Percentiles rank a stretch among this genome's conserved stretches.
phyloP scores from a whole-genome alignment of 2,888 invertebrate genomes.

The Caenorhabditis sulstoni region DNA sequence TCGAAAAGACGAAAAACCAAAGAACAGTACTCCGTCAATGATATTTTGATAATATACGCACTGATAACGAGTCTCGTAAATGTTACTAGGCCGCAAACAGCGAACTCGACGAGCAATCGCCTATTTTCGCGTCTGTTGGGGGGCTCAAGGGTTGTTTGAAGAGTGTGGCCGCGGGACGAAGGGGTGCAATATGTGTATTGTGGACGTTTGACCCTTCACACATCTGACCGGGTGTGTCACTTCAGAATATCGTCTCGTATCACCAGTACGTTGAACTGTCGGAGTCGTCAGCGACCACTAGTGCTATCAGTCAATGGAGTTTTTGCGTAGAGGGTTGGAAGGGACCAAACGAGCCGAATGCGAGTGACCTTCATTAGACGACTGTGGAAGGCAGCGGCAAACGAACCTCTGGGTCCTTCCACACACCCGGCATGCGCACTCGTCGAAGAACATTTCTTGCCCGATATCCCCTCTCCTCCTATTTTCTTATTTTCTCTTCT shows the following conservation, averaged over 20 bases:
- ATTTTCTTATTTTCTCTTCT: too few relatives aligned
- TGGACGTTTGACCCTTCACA: conserved; percentile 55
- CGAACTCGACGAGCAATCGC: conserved; percentile 41
- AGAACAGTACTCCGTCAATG: conserved; percentile 17
- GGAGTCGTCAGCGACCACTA: too few relatives aligned
- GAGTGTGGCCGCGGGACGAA: conserved; percentile 32
- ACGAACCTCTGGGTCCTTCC: too few relatives aligned
- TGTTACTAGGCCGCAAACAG: conserved; percentile 27
- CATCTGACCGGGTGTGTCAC: conserved; percentile 16
- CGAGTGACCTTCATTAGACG: too few relatives aligned
- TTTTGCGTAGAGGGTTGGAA: too few relatives aligned
- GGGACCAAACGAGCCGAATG: too few relatives aligned
- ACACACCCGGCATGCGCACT: too few relatives aligned
- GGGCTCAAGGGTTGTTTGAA: conserved; percentile 32
- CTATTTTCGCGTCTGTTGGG: conserved; percentile 2
- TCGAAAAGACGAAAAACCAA: conserved; percentile 23
- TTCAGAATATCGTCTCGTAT: conserved; percentile 16
- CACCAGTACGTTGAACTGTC: conserved; percentile 1
- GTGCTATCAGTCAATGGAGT: too few relatives aligned
- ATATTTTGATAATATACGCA: conserved; percentile 13
- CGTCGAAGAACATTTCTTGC: too few relatives aligned
- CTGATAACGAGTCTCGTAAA: conserved; percentile 30
- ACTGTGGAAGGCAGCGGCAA: too few relatives aligned
- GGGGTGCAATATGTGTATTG: conserved; percentile 46
- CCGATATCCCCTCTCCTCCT: too few relatives aligned